Evolutionary conservation across 2,113 vertebrate species (phyloP), one percentile per base, ranked within the genome.

Genomic region (Neodontobutis hainanensis): DNA sequence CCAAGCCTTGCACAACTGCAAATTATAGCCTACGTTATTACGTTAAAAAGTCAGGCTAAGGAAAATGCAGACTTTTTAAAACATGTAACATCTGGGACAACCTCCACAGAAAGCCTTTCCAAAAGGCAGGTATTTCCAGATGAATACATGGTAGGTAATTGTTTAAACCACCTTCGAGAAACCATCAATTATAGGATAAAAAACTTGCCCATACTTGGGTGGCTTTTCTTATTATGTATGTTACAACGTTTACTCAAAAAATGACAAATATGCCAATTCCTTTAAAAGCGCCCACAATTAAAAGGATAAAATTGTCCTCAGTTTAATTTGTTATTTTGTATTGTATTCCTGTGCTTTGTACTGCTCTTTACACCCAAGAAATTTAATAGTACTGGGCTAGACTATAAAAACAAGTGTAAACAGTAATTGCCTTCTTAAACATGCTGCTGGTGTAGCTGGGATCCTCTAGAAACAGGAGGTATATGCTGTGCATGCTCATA

Each of bases 401-500:
- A 65, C 84, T 46, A 60, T 72, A n/a, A 66, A 73, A 81, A 73
- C 70, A 73, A 81, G 69, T 64, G 65, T 81, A 70, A 59, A 73
- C 70, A 73, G 70, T 87, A 87, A 89, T 82, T 87, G 73, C 67
- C 79, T 84, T 65, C 79, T 82, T 87, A 81, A 65, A 64, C 47
- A 84, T 73, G 77, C 77, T 34, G 55, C 68, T 53, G 68, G 70
- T 73, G 76, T 67, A 72, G 68, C 49, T 59, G 61, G 48, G 65
- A 51, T 0, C n/a, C 58, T 68, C 71, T 70, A 85, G 67, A 77
- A 79, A 82, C 77, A 73, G 72, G 42, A 48, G 74, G 62, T 75
- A 73, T 84, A 76, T 74, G 76, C 68, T 35, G 67, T 60, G 75
- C 71, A 77, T 84, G 74, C 65, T 74, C 58, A 45, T 40, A 48